These are phyloP conservation scores for Phymanthus crucifer DNA, from an alignment of 92 coral and sea anemone genomes.

Conservation along the genomic window DNA sequence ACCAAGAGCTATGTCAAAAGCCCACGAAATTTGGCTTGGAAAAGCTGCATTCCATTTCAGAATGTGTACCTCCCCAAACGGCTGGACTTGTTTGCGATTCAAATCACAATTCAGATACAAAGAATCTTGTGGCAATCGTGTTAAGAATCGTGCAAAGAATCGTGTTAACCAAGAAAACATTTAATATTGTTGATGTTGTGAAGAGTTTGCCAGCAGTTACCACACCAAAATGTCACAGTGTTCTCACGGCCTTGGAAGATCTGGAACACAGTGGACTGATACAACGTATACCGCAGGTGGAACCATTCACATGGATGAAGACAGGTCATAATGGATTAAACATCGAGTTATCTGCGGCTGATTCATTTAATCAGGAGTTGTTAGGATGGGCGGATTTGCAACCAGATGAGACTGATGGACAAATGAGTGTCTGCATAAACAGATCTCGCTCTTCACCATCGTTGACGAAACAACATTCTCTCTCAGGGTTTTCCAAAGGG, in stretches of 20 bases:
- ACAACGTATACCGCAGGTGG: not conserved
- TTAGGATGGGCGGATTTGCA: not conserved
- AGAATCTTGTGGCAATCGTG: not conserved
- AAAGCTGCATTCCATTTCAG: not conserved
- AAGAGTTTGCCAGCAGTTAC: slow-evolving; percentile 23
- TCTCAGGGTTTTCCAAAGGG: not conserved
- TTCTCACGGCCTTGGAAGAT: not conserved
- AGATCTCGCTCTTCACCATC: slow-evolving; percentile 1
- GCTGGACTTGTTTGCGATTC: not conserved
- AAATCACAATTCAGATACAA: slow-evolving; percentile 5
- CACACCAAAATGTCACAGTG: slow-evolving; percentile 8
- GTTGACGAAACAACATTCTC: slow-evolving; percentile 12
- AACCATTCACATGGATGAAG: slow-evolving; percentile 7
- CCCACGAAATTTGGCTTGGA: not conserved
- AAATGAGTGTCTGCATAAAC: not conserved
- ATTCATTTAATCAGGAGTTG: not conserved
- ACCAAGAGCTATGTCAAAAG: not conserved
- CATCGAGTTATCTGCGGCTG: not conserved
- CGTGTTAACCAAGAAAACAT: not conserved
- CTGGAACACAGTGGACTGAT: slow-evolving; percentile 15
- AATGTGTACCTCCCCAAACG: not conserved
- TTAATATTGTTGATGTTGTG: slow-evolving; percentile 3
- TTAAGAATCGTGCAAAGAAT: too few species aligned
- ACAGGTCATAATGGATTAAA: not conserved
- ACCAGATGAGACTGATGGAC: not conserved